Percentiles rank a stretch among this genome's conserved stretches.
Evolutionary conservation across 2,113 vertebrate genomes (phyloP).

Genomic region (Vicugna pacos): DNA sequence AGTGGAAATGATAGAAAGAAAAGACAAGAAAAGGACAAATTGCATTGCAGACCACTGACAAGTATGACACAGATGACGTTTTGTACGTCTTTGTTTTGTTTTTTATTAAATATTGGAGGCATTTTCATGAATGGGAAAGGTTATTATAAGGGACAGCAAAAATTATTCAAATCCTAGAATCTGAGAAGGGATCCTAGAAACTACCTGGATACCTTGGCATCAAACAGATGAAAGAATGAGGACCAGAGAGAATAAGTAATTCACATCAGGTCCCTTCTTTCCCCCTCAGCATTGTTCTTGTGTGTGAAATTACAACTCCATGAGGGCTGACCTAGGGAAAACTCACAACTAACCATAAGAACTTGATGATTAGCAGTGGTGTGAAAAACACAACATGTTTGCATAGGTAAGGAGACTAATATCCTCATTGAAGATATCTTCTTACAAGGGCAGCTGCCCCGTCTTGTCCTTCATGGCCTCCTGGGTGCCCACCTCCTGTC

Average conservation of each 20-base stretch:
- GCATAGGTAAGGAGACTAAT: background rate
- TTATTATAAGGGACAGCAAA: background rate
- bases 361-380: background rate
- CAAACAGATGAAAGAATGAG: background rate
- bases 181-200: background rate
- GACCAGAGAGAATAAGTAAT: background rate
- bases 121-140: background rate
- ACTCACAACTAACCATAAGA: background rate
- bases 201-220: background rate
- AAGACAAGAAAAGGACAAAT: background rate
- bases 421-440: background rate
- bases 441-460: background rate
- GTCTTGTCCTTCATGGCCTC: background rate
- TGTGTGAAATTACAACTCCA: background rate
- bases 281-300: background rate
- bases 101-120: background rate
- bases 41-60: background rate
- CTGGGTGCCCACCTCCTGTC: background rate
- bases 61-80: background rate
- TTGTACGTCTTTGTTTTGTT: background rate
- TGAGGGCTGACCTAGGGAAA: background rate
- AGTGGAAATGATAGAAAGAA: background rate
- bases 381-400: constrained; percentile 6
- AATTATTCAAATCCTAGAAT: background rate
- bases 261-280: background rate